These are phyloP conservation scores for Habropoda laboriosa DNA, from an alignment of 1,140 invertebrate species.

Conservation along the genomic window DNA sequence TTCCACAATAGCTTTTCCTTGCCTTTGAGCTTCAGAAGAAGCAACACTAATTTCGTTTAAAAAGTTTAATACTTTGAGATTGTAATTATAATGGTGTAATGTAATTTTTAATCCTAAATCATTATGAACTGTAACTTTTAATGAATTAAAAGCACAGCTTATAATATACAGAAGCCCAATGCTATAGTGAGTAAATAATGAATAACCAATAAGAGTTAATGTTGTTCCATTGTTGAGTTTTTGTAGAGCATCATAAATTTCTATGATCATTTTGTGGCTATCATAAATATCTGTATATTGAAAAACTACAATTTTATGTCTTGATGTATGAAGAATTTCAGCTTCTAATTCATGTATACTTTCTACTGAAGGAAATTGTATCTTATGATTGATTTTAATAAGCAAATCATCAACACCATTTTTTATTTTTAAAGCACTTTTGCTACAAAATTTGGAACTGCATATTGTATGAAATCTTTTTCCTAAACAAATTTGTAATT, in stretches of 20 bases:
- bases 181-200: slow-evolving; percentile 78
- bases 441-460: slow-evolving; percentile 77
- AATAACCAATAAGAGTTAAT: slow-evolving; percentile 76
- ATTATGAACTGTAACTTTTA: slow-evolving; percentile 62
- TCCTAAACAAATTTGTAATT: slow-evolving; percentile 67
- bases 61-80: slow-evolving; percentile 47
- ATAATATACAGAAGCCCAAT: slow-evolving; percentile 77
- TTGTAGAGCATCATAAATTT: slow-evolving; percentile 61
- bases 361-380: slow-evolving; percentile 61
- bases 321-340: slow-evolving; percentile 17
- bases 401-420: slow-evolving; percentile 56
- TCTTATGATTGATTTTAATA: slow-evolving; percentile 40
- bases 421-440: slow-evolving; percentile 63
- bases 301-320: slow-evolving; percentile 67
- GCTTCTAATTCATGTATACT: slow-evolving; percentile 42
- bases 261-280: slow-evolving; percentile 59
- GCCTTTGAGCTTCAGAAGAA: slow-evolving; percentile 39
- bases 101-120: slow-evolving; percentile 72
- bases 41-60: slow-evolving; percentile 64
- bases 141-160: slow-evolving; percentile 70
- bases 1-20: slow-evolving; percentile 67
- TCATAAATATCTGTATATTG: slow-evolving; percentile 62
- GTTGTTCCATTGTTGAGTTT: slow-evolving; percentile 57
- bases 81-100: slow-evolving; percentile 61
- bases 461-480: slow-evolving; percentile 69